Conservation (phyloP, 2,797 vertebrate species). For the Ctenopoma multispine region DNA sequence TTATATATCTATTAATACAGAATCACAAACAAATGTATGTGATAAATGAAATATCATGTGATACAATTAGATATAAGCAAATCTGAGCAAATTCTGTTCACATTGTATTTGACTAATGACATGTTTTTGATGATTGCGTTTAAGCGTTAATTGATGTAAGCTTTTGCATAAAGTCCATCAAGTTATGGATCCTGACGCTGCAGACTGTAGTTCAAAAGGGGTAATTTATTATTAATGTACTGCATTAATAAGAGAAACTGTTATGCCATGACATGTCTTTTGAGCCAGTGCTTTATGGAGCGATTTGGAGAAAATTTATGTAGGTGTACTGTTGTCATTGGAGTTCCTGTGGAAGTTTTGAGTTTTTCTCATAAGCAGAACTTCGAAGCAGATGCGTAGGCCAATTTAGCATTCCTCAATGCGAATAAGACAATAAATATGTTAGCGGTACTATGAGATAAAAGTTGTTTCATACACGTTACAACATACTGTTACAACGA, state of each 20-base stretch:
- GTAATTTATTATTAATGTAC: neutral
- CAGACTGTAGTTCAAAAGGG: neutral
- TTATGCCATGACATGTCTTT: neutral
- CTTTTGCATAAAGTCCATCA: neutral
- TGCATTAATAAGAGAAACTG: neutral
- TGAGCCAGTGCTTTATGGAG: neutral
- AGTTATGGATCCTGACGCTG: neutral
- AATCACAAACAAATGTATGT: slow-evolving; percentile 6
- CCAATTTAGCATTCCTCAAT: neutral
- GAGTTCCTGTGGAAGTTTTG: neutral
- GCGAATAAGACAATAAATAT: neutral
- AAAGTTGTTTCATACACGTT: neutral
- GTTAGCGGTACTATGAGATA: neutral
- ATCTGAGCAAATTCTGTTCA: neutral
- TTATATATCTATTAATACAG: neutral
- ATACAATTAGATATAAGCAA: too few relatives aligned
- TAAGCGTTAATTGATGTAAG: neutral
- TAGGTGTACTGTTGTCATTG: neutral
- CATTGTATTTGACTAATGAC: slow-evolving; percentile 3
- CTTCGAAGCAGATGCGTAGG: neutral
- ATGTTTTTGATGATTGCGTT: neutral
- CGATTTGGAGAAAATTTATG: neutral
- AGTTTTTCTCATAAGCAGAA: neutral
- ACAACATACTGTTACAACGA: too few relatives aligned
- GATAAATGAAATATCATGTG: neutral